A percentile compares a stretch with the other conserved stretches of the same genome.
phyloP scores from a whole-genome alignment of 37 sponge, comb jelly and placozoan genomes.

The Tethya wilhelma region DNA sequence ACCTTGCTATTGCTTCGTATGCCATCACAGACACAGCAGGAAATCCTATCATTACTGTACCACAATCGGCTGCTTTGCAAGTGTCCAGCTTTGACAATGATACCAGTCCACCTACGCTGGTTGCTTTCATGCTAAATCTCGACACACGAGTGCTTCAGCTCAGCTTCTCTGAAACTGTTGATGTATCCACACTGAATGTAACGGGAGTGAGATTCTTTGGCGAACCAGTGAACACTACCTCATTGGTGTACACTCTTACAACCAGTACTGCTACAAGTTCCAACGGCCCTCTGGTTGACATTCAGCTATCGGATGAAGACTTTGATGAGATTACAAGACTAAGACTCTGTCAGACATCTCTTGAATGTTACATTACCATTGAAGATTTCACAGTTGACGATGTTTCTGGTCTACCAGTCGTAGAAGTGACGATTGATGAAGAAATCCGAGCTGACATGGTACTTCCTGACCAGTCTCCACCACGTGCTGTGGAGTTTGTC shows the following conservation, averaged over 20 bases:
- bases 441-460: neutral
- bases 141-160: constrained; percentile 49
- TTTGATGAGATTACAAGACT: constrained; percentile 74
- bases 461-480: constrained; percentile 20
- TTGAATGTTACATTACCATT: constrained; percentile 62
- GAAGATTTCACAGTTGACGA: constrained; percentile 62
- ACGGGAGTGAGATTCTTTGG: constrained; percentile 51
- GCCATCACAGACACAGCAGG: constrained; percentile 70
- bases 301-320: constrained; percentile 71
- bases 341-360: constrained; percentile 38
- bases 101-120: constrained; percentile 45
- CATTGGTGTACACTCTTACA: constrained; percentile 46
- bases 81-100: constrained; percentile 67
- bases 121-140: constrained; percentile 61
- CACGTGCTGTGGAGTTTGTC: constrained; percentile 51
- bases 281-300: constrained; percentile 47
- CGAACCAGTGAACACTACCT: constrained; percentile 3
- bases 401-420: constrained; percentile 60
- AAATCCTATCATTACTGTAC: constrained; percentile 70
- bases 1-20: constrained; percentile 71
- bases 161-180: constrained; percentile 83
- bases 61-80: constrained; percentile 61
- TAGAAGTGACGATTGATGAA: constrained; percentile 13
- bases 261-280: constrained; percentile 13
- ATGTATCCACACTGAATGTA: constrained; percentile 66